Evolutionary conservation across 1,140 invertebrate species (phyloP).

Genomic region (Wasmannia auropunctata): DNA sequence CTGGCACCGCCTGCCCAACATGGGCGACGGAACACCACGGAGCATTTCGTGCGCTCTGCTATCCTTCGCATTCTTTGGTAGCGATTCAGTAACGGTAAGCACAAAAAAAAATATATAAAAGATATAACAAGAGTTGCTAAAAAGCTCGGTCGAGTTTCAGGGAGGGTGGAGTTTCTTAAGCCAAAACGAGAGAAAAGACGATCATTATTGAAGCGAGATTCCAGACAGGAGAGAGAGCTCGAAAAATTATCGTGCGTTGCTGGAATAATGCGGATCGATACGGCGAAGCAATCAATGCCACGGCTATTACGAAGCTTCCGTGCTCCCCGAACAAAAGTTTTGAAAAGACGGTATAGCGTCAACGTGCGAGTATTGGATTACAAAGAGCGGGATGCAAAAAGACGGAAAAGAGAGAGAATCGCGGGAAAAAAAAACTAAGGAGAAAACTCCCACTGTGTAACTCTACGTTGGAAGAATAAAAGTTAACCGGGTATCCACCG

Average conservation of each 20-base stretch:
- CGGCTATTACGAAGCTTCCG: background rate
- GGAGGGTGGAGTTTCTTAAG: too few species aligned
- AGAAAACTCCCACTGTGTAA: conserved; percentile 45
- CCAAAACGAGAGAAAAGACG: background rate
- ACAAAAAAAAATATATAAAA: background rate
- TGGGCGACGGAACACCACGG: background rate
- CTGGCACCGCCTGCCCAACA: conserved; percentile 25
- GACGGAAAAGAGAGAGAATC: background rate
- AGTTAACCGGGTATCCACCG: conserved; percentile 48
- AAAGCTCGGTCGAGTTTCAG: background rate
- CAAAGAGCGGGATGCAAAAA: conserved; percentile 33
- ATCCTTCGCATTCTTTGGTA: background rate
- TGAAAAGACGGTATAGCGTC: conserved; percentile 10
- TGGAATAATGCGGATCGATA: background rate
- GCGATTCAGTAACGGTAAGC: background rate
- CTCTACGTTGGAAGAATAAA: conserved; percentile 46
- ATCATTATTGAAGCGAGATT: background rate
- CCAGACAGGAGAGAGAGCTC: background rate
- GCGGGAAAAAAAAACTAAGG: conserved; percentile 23
- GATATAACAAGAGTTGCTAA: background rate
- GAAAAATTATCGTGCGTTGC: background rate
- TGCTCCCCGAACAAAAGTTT: background rate
- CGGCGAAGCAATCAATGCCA: background rate
- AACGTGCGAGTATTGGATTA: conserved; percentile 45
- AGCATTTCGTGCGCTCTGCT: background rate